Evolutionary conservation across 2,888 invertebrate species (phyloP).

Genomic region (Aspidapion aeneum): DNA sequence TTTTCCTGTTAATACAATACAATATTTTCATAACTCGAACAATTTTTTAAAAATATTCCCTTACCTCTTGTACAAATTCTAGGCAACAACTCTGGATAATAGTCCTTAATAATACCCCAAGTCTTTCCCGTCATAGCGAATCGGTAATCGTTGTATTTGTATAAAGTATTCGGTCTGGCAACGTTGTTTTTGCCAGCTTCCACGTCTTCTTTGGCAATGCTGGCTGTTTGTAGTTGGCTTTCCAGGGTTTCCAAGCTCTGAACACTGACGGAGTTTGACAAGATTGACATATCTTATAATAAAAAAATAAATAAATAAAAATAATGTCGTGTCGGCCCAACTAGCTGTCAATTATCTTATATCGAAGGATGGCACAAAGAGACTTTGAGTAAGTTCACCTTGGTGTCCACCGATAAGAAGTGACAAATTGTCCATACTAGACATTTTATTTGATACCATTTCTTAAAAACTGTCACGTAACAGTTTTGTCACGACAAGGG

Average conservation of each 20-base stretch:
- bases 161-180: constrained; percentile 25
- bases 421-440: too few relatives aligned
- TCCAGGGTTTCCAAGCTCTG: constrained; percentile 61
- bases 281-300: constrained; percentile 33
- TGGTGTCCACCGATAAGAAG: too few relatives aligned
- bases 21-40: too few relatives aligned
- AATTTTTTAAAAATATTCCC: too few relatives aligned
- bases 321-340: neutral
- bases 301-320: constrained; percentile 1
- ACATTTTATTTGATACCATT: too few relatives aligned
- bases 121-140: constrained; percentile 67
- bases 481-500: too few relatives aligned
- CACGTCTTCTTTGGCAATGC: constrained; percentile 23
- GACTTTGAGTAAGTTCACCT: too few relatives aligned
- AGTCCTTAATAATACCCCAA: constrained; percentile 68
- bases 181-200: constrained; percentile 16
- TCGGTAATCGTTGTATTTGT: constrained; percentile 45
- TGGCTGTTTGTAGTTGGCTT: constrained; percentile 48
- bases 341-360: too few relatives aligned
- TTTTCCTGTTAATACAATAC: too few relatives aligned
- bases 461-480: too few relatives aligned
- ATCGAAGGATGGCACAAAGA: too few relatives aligned
- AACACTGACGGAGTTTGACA: constrained; percentile 59
- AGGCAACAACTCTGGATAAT: constrained; percentile 65
- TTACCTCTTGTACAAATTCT: constrained; percentile 70